phyloP scores from a whole-genome alignment of 2,888 invertebrate species.

The Drosophila nr. perissopoda region DNA sequence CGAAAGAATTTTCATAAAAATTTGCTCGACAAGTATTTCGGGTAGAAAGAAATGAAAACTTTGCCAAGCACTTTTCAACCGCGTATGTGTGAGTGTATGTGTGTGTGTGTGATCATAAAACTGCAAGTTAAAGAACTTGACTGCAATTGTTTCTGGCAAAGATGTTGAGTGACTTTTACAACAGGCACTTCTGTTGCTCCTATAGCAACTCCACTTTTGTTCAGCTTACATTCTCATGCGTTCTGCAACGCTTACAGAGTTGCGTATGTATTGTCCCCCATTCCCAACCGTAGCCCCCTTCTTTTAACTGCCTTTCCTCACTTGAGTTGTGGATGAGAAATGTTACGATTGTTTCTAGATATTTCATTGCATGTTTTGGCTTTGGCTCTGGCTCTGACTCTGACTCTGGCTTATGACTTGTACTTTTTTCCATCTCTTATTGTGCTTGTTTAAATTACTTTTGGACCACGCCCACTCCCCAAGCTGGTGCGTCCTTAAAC shows the following conservation, averaged over 20 bases:
- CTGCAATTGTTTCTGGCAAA: slow-evolving; percentile 78
- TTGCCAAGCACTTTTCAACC: slow-evolving; percentile 47
- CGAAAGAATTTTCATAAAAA: slow-evolving; percentile 75
- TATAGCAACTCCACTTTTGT: not conserved
- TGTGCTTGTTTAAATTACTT: slow-evolving; percentile 66
- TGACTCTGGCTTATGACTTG: slow-evolving; percentile 67
- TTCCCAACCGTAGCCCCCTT: not conserved
- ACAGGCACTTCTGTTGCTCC: slow-evolving; percentile 35
- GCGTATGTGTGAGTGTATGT: slow-evolving; percentile 5
- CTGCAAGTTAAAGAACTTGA: slow-evolving; percentile 80
- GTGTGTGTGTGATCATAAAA: slow-evolving; percentile 70
- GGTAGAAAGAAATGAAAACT: slow-evolving; percentile 72
- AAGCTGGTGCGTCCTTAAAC: slow-evolving; percentile 38
- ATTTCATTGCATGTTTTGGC: slow-evolving; percentile 52
- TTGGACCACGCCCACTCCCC: slow-evolving; percentile 34
- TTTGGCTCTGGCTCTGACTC: slow-evolving; percentile 40
- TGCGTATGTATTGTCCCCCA: slow-evolving; percentile 46
- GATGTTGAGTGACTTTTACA: slow-evolving; percentile 79
- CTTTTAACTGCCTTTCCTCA: slow-evolving; percentile 18
- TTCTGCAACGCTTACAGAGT: slow-evolving; percentile 45
- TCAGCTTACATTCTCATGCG: slow-evolving; percentile 40
- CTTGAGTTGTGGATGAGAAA: slow-evolving; percentile 26
- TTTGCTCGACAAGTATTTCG: slow-evolving; percentile 74
- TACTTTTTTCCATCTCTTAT: slow-evolving; percentile 42
- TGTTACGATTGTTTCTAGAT: slow-evolving; percentile 68